phyloP scores from a whole-genome alignment of 2,797 vertebrate species.

The Parauchenoglanis punctatus region DNA sequence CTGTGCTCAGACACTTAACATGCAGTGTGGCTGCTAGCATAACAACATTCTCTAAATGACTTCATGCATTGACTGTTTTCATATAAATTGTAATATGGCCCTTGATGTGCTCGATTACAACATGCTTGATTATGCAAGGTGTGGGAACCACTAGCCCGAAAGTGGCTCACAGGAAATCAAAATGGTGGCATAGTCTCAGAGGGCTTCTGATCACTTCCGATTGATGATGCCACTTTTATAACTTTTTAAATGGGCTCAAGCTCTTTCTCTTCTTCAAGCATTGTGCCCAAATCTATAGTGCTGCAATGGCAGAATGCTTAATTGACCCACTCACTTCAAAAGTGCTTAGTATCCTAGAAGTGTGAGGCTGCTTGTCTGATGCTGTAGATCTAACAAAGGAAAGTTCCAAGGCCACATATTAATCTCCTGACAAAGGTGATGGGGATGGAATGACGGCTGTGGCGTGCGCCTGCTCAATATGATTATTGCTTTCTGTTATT shows the following conservation, averaged over 20 bases:
- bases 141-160: not conserved
- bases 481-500: conserved; percentile 54
- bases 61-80: conserved; percentile 23
- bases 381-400: conserved; percentile 44
- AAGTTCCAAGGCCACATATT: conserved; percentile 46
- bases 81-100: conserved; percentile 19
- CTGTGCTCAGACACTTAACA: conserved; percentile 25
- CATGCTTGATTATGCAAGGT: conserved; percentile 15
- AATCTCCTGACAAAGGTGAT: conserved; percentile 33
- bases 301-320: conserved; percentile 56
- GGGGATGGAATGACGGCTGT: conserved; percentile 3
- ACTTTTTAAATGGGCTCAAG: conserved; percentile 38
- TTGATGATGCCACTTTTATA: conserved; percentile 49
- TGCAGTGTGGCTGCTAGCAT: conserved; percentile 34
- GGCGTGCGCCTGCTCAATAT: conserved; percentile 37
- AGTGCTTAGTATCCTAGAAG: conserved; percentile 46
- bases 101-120: conserved; percentile 16
- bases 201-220: conserved; percentile 46
- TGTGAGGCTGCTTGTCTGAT: conserved; percentile 47
- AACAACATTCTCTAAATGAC: conserved; percentile 28
- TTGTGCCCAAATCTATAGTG: conserved; percentile 40
- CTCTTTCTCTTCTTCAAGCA: conserved; percentile 26
- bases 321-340: conserved; percentile 53
- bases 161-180: conserved; percentile 6
- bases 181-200: conserved; percentile 16